These are phyloP conservation scores for Kryphioiulus occultus DNA, from an alignment of 2,888 invertebrate species.

Conservation along the genomic window DNA sequence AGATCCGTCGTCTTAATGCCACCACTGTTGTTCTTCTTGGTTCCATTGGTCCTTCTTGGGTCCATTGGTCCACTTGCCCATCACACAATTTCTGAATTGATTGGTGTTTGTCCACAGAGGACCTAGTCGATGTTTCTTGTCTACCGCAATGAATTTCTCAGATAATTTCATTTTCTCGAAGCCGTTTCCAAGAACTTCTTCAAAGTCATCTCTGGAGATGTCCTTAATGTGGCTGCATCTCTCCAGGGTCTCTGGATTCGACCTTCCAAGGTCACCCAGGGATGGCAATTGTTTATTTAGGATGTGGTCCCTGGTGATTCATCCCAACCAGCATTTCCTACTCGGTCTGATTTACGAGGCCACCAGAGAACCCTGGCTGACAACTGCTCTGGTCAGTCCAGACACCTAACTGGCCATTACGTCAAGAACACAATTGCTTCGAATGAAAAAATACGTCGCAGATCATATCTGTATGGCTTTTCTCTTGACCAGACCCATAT, in stretches of 20 bases:
- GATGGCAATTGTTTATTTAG: neutral
- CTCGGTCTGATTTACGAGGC: neutral
- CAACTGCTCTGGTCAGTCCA: neutral
- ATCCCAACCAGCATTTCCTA: neutral
- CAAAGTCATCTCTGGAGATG: neutral
- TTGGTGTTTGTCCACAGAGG: too few relatives aligned
- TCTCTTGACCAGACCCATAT: neutral
- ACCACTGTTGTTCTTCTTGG: too few relatives aligned
- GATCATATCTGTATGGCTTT: neutral
- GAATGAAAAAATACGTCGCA: conserved; percentile 2
- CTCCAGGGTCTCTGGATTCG: neutral
- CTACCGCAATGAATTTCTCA: too few relatives aligned
- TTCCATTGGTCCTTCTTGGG: too few relatives aligned
- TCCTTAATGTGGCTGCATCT: neutral
- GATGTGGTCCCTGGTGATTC: neutral
- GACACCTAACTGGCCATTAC: neutral
- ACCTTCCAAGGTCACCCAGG: neutral
- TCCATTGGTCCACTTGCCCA: too few relatives aligned
- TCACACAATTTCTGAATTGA: too few relatives aligned
- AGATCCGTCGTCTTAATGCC: too few relatives aligned
- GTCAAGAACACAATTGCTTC: neutral
- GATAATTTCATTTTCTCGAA: neutral
- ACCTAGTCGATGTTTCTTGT: too few relatives aligned
- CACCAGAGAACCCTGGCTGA: neutral
- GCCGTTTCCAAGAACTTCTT: neutral